These are phyloP conservation scores for Oryzias woworae DNA, from an alignment of 2,113 vertebrate species.

Conservation along the genomic window DNA sequence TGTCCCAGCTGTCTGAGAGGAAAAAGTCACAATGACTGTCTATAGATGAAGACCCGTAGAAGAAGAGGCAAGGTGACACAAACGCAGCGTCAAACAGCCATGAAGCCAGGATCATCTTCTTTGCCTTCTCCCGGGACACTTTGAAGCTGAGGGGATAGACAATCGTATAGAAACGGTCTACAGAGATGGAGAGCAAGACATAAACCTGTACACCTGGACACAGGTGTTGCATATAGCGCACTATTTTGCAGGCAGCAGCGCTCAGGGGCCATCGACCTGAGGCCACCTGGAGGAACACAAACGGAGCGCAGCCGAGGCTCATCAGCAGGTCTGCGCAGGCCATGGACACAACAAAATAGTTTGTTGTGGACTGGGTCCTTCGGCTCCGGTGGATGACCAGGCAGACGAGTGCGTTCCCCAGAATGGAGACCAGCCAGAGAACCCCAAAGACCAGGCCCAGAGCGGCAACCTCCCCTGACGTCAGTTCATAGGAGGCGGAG, in stretches of 20 bases:
- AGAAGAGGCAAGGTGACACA: constrained; percentile 82
- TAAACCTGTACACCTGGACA: constrained; percentile 87
- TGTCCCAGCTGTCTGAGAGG: constrained; percentile 81
- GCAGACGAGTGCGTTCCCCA: constrained; percentile 89
- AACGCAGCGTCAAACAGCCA: constrained; percentile 84
- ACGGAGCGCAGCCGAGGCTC: constrained; percentile 80
- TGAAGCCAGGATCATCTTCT: constrained; percentile 89
- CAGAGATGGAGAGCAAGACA: constrained; percentile 87
- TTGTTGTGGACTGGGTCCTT: constrained; percentile 90
- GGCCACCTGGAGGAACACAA: constrained; percentile 84
- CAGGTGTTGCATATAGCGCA: constrained; percentile 87
- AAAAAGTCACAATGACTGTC: constrained; percentile 85
- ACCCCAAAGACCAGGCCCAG: constrained; percentile 78
- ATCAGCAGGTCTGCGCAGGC: constrained; percentile 89
- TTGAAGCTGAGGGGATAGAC: constrained; percentile 94
- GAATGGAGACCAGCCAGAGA: constrained; percentile 86
- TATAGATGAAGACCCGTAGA: constrained; percentile 73
- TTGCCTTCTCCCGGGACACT: constrained; percentile 91
- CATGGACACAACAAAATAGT: constrained; percentile 94
- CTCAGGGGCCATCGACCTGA: constrained; percentile 82
- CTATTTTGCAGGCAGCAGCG: constrained; percentile 74
- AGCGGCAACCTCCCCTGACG: constrained; percentile 74
- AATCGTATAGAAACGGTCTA: constrained; percentile 92
- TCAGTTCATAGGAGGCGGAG: constrained; percentile 51
- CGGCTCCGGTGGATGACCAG: constrained; percentile 92